Conservation (phyloP, 2,797 vertebrate species). For the Sciaenops ocellatus region DNA sequence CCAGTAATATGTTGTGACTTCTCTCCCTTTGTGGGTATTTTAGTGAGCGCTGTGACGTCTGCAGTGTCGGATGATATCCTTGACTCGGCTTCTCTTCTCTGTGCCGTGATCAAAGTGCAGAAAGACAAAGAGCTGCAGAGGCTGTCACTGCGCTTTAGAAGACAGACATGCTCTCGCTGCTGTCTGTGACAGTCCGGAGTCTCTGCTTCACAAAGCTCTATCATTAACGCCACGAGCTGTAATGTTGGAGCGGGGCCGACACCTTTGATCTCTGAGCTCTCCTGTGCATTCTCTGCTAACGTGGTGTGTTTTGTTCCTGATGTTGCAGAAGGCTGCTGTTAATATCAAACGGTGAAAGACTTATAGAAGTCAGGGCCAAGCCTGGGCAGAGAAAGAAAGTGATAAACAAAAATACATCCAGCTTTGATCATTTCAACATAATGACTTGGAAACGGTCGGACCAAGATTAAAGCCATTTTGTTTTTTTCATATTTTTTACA, state of each 20-base stretch:
- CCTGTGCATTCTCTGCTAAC: neutral
- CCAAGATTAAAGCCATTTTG: no score
- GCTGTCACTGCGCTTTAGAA: slow-evolving; percentile 48
- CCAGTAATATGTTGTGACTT: slow-evolving; percentile 6
- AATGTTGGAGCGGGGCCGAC: neutral
- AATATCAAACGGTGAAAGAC: no score
- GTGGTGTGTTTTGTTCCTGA: neutral
- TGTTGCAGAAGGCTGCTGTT: slow-evolving; percentile 3
- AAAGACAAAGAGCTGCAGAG: slow-evolving; percentile 33
- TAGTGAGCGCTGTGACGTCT: neutral
- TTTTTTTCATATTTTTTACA: neutral
- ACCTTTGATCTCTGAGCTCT: slow-evolving; percentile 15
- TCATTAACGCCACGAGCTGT: slow-evolving; percentile 28
- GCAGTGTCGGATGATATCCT: slow-evolving; percentile 14
- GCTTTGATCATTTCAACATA: neutral
- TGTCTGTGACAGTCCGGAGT: slow-evolving; percentile 22
- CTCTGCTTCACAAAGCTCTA: neutral
- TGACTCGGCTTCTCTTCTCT: slow-evolving; percentile 20
- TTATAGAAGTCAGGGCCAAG: neutral
- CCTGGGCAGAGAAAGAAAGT: neutral
- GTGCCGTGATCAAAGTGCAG: slow-evolving; percentile 56
- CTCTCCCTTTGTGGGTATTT: slow-evolving; percentile 14
- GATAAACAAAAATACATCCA: neutral
- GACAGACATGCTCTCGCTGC: slow-evolving; percentile 8
- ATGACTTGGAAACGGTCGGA: neutral